Percentiles rank a stretch among this genome's conserved stretches.
Conservation (phyloP, 2,113 vertebrate species). For the Raja brachyura region DNA sequence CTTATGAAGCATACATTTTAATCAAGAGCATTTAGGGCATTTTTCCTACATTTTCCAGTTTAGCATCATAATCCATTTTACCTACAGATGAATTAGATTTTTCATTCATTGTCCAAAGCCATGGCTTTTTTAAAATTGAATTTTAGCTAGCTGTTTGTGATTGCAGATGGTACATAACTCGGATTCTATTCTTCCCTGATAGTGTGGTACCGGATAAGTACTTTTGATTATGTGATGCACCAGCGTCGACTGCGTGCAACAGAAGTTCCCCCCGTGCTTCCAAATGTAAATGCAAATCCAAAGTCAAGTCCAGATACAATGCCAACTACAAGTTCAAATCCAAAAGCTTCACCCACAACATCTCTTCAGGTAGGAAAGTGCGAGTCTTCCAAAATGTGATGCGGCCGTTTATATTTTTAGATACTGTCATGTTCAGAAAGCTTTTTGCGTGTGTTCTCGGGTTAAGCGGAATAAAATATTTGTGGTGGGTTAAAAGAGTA, state of each 20-base stretch:
- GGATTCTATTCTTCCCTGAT: slow-evolving; percentile 20
- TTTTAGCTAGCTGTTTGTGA: too few species aligned
- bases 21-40: background rate
- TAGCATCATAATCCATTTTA: background rate
- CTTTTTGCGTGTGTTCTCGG: background rate
- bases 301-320: too few species aligned
- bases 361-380: slow-evolving; percentile 59
- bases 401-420: background rate
- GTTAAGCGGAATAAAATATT: background rate
- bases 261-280: slow-evolving; percentile 48
- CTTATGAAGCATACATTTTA: background rate
- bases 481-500: background rate
- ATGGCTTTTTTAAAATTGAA: too few species aligned
- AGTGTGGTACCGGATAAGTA: slow-evolving; percentile 94
- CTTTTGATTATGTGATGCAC: slow-evolving; percentile 86
- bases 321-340: background rate
- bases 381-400: background rate
- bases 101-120: background rate
- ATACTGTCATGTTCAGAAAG: background rate
- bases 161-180: background rate
- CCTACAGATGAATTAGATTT: background rate
- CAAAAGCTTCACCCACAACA: slow-evolving; percentile 48
- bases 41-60: background rate
- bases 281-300: too few species aligned
- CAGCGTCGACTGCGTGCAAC: slow-evolving; percentile 74